Percentiles rank a stretch among this genome's conserved stretches.
phyloP scores from a whole-genome alignment of 1,140 invertebrate species.

The Papilio aristodemus region DNA sequence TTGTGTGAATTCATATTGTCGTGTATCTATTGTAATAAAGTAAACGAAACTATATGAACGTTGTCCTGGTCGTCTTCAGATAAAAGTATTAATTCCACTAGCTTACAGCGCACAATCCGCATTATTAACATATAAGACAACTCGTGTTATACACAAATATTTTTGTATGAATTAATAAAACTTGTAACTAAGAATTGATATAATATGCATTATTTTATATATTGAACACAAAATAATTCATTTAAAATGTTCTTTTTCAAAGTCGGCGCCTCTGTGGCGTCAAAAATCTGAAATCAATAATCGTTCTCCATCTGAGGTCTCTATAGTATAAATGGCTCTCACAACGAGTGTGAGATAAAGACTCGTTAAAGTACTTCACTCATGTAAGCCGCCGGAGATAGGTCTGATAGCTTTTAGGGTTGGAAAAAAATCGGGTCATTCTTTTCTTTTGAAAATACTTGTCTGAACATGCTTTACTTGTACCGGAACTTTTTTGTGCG shows the following conservation, averaged over 20 bases:
- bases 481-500: conserved; percentile 31
- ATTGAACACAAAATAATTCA: too few species aligned
- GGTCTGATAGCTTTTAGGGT: conserved; percentile 31
- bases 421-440: conserved; percentile 32
- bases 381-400: conserved; percentile 14
- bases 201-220: too few species aligned
- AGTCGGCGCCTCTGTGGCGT: neutral
- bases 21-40: too few species aligned
- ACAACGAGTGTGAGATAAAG: conserved; percentile 28
- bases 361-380: conserved; percentile 29
- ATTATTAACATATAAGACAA: too few species aligned
- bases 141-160: too few species aligned
- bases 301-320: conserved; percentile 7
- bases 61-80: too few species aligned
- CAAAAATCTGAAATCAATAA: conserved; percentile 12
- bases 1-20: neutral
- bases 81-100: too few species aligned
- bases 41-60: too few species aligned
- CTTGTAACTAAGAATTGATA: too few species aligned
- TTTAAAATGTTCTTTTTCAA: neutral
- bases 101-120: too few species aligned
- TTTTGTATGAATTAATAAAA: neutral
- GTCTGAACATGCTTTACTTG: conserved; percentile 30
- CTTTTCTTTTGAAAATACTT: conserved; percentile 32
- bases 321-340: conserved; percentile 7